Evolutionary conservation across 1,140 invertebrate genomes (phyloP), one percentile per base, ranked within the genome.

Genomic region (Neodiprion virginianus): DNA sequence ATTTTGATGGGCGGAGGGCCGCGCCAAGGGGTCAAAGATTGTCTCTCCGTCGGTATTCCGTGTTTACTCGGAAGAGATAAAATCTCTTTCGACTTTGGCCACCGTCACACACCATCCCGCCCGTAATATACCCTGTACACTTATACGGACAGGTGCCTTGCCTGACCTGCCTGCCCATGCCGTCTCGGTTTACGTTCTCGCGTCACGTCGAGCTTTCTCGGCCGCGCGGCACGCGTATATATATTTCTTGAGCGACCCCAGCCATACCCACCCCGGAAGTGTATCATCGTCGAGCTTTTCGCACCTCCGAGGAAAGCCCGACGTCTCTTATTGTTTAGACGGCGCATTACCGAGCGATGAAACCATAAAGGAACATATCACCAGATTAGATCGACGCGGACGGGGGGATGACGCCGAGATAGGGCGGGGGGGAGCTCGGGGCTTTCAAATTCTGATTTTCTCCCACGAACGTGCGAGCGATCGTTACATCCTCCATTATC

Each of bases 31-130:
- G 53, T 61, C 53, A 61, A 17, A 61, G 53, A 61, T 61, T 61
- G 53, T 61, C 53, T 61, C 53, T 61, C 8, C 28, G 28, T 40
- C 28, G 28, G 28, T 61, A 61, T 61, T 8, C 11, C 53, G 53
- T 61, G 53, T 61, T 61, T 12, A 61, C 28, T 40, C 7, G 53
- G 53, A 61, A 61, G 53, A 61, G 53, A 61, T 61, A 17, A 61
- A 12, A 61, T 61, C 53, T 61, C 11, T 61, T 61, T 61, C 53
- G 53, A 61, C 53, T 61, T 61, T 61, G 53, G 53, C n/a, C 53
- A 61, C 53, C 53, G n/a, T 17, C 11, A 17, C 11, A 61, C 28
- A 40, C 28, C 28, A 40, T 40, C 28, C 5, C 28, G 28, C 28
- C 28, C 28, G 28, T 40, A 40, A 40, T 40, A 40, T 40, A 40